Evolutionary conservation across 2,888 invertebrate species (phyloP), one percentile per base, ranked within the genome.

Genomic region (Apotomis turbidana): DNA sequence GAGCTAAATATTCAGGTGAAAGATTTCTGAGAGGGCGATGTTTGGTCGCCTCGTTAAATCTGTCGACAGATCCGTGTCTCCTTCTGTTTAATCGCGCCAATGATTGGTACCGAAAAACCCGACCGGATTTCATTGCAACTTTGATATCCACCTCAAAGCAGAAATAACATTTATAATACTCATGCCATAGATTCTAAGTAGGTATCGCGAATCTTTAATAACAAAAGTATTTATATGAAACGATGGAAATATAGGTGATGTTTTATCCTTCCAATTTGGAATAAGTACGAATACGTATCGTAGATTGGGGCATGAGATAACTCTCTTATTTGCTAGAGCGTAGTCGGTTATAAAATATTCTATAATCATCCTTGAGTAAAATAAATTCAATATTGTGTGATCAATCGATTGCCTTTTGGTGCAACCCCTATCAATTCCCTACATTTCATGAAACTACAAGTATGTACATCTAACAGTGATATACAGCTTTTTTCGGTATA

Each of bases 1-100:
- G 90, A 89, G 87, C 91, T 91, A 90, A 15, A 91, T 90, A 90
- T 88, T 91, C 92, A 92, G 92, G 93, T 93, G 92, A 91, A 90
- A 91, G 90, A 92, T 91, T 84, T 91, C 91, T 87, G 87, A 87
- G 89, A 88, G 85, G 82, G 85, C 83, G 89, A 86, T 90, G 90
- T 90, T 89, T 88, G 85, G 84, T 78, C 78, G 84, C 78, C 85
- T 85, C 90, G 85, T 89, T 91, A 91, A 88, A 91, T 92, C 91
- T 90, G 86, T 93, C 92, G 85, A 78, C 91, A 72, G 81, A 74
- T 78, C 67, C 77, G 79, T 83, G 82, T 82, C 84, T 86, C 81
- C 83, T 86, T 85, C 88, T 84, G 82, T 87, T 84, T 90, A 90
- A 89, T 95, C 96, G 66, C 95, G 95, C 41, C 87, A 86, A 83